A percentile compares a stretch with the other conserved stretches of the same genome.
phyloP scores from a whole-genome alignment of 1,140 invertebrate genomes.

The Heliconius melpomene region DNA sequence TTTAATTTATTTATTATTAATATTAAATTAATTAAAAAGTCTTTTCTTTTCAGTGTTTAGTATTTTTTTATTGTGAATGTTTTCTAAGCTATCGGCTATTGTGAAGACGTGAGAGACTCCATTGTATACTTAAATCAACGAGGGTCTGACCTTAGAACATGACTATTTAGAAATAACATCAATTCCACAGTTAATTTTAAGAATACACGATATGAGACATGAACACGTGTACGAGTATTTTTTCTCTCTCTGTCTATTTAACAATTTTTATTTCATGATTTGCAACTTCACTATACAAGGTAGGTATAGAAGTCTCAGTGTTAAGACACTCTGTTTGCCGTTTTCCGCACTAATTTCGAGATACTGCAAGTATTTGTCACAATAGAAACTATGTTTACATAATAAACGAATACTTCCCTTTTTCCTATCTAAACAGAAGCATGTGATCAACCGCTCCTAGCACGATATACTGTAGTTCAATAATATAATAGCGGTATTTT shows the following conservation, averaged over 20 bases:
- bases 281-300: no score
- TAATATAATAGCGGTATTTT: neutral
- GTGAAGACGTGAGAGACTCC: conserved; percentile 55
- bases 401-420: no score
- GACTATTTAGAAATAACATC: neutral
- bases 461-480: neutral
- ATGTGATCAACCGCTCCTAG: neutral
- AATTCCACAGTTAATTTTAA: neutral
- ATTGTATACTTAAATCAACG: conserved; percentile 74
- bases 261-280: no score
- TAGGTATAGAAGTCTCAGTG: no score
- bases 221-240: neutral
- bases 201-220: neutral
- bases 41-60: conserved; percentile 43
- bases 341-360: no score
- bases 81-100: conserved; percentile 73
- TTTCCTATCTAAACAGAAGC: no score
- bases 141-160: conserved; percentile 38
- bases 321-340: no score
- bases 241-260: no score
- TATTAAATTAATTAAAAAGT: no score
- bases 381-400: no score
- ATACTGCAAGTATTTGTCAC: no score
- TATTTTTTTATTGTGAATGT: conserved; percentile 69
- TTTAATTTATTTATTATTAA: no score